Conservation (phyloP, 2,113 vertebrate genomes). For the Alligator sinensis region DNA sequence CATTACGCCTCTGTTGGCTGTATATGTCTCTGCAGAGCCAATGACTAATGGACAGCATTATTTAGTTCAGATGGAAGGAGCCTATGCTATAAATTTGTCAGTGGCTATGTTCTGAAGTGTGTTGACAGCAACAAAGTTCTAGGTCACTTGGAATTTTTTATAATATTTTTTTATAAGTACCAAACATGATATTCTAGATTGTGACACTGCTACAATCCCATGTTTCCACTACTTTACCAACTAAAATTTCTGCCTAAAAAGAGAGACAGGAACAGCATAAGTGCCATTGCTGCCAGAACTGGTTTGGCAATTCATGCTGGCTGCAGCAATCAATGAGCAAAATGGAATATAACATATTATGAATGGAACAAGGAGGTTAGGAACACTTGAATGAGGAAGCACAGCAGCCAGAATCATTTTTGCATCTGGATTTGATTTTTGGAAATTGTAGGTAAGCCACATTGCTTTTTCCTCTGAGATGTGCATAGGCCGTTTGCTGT, state of each 20-base stretch:
- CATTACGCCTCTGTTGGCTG: no score
- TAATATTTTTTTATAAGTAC: background rate
- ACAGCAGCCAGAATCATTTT: background rate
- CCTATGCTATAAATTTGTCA: background rate
- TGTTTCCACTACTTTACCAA: constrained; percentile 2
- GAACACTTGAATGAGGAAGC: constrained; percentile 19
- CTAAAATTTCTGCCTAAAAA: constrained; percentile 3
- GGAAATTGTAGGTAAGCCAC: constrained; percentile 24
- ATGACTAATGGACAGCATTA: rapidly evolving
- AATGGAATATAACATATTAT: background rate
- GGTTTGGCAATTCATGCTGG: constrained; percentile 13
- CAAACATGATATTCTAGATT: background rate
- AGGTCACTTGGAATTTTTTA: background rate
- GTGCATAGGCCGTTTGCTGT: background rate
- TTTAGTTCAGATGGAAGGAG: background rate
- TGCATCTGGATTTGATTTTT: background rate
- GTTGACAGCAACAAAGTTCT: rapidly evolving
- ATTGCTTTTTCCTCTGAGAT: background rate
- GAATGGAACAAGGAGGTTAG: constrained; percentile 6
- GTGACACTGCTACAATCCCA: background rate
- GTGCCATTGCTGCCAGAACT: constrained; percentile 16
- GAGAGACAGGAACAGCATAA: background rate
- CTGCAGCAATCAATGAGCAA: constrained; percentile 23
- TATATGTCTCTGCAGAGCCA: background rate
- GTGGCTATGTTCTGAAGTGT: rapidly evolving